These are phyloP conservation scores for Holothuria scabra DNA, from an alignment of 53 echinoderm and acorn worm genomes.

Conservation along the genomic window DNA sequence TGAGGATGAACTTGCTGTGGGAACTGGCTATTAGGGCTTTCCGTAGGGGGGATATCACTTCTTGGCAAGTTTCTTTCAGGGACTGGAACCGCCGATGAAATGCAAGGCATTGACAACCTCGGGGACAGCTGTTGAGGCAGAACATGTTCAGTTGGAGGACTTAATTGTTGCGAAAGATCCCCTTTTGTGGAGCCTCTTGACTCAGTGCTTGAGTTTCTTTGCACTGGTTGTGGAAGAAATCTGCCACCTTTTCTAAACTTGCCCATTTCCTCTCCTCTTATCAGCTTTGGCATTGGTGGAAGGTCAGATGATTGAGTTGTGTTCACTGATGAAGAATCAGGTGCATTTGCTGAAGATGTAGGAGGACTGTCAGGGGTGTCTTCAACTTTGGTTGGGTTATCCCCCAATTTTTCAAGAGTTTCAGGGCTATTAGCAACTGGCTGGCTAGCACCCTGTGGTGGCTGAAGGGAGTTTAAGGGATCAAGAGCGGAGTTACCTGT, in stretches of 20 bases:
- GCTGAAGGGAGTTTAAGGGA: not conserved
- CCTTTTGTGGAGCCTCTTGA: no score
- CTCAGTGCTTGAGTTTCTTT: no score
- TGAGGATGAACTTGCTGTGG: constrained; percentile 24
- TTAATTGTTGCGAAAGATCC: not conserved
- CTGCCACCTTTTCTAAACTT: constrained; percentile 16
- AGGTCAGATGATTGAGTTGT: not conserved
- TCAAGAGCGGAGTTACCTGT: constrained; percentile 18
- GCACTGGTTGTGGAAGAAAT: constrained; percentile 6
- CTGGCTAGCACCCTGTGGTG: constrained; percentile 32
- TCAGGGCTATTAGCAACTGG: no score
- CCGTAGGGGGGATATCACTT: no score
- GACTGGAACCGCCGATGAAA: not conserved
- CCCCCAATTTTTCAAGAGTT: no score
- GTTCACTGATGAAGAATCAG: not conserved
- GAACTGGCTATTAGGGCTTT: not conserved
- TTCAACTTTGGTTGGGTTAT: no score
- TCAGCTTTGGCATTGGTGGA: constrained; percentile 44
- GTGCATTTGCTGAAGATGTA: not conserved
- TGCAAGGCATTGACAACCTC: not conserved
- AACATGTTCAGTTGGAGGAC: not conserved
- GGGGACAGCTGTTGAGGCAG: not conserved
- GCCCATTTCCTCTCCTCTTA: constrained; percentile 49
- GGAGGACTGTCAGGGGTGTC: no score
- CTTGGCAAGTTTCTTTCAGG: no score